phyloP scores from a whole-genome alignment of 2,113 vertebrate genomes.

The Platycercus adscitus region DNA sequence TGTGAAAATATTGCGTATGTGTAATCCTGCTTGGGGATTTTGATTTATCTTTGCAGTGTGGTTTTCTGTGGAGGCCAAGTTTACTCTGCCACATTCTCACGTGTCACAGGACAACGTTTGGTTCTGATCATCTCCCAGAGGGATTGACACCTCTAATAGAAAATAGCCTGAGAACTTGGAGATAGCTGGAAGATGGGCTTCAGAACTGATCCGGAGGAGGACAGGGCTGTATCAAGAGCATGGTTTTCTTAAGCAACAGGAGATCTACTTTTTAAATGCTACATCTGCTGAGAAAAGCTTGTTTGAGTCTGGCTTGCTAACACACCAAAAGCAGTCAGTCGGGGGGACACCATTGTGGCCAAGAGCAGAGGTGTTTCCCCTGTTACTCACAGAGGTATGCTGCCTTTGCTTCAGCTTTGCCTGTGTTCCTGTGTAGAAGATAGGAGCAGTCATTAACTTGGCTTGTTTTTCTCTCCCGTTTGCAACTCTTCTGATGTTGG shows the following conservation, averaged over 20 bases:
- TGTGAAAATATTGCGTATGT: neutral
- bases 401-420: neutral
- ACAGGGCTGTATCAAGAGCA: neutral
- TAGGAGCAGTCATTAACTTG: neutral
- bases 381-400: neutral
- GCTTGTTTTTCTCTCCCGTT: neutral
- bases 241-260: neutral
- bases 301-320: neutral
- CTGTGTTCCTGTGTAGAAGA: neutral
- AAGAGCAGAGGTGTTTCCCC: neutral
- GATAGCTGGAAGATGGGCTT: neutral
- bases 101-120: fast-evolving
- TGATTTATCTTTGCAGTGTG: neutral
- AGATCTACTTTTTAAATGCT: neutral
- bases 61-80: neutral
- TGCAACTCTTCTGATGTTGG: neutral
- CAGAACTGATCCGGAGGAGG: neutral
- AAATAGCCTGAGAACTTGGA: neutral
- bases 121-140: too few relatives aligned
- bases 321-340: neutral
- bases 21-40: fast-evolving
- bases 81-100: fast-evolving
- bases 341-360: neutral
- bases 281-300: neutral
- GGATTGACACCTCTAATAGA: fast-evolving